These are phyloP conservation scores for Ditylenchus weischeri DNA, from an alignment of 2,888 invertebrate genomes.

Conservation along the genomic window DNA sequence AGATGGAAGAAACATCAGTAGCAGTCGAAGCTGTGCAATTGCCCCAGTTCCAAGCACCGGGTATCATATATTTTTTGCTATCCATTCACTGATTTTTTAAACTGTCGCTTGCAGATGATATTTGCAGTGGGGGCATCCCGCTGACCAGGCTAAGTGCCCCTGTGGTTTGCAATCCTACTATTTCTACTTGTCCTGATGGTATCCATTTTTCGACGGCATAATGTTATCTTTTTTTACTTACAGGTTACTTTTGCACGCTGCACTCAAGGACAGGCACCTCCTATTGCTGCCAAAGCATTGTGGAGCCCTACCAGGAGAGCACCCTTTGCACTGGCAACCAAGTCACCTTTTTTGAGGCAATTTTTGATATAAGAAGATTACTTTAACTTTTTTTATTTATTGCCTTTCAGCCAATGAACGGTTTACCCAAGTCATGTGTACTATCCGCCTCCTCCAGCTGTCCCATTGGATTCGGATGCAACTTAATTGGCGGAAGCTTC, in stretches of 20 bases:
- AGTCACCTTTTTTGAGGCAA: slow-evolving; percentile 53
- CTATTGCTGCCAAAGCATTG: slow-evolving; percentile 52
- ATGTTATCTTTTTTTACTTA: slow-evolving; percentile 12
- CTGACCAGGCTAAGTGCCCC: slow-evolving; percentile 55
- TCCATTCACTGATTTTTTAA: neutral
- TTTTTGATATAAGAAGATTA: neutral
- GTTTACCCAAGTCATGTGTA: slow-evolving; percentile 51
- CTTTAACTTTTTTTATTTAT: neutral
- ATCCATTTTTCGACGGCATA: neutral
- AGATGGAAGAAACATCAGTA: neutral
- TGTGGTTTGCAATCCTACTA: slow-evolving; percentile 55
- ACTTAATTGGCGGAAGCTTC: slow-evolving; percentile 49
- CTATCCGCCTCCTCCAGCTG: slow-evolving; percentile 44
- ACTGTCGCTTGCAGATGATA: slow-evolving; percentile 43
- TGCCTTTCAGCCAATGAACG: slow-evolving; percentile 41
- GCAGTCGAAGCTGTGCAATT: slow-evolving; percentile 43
- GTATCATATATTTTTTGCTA: slow-evolving; percentile 21
- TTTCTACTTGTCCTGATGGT: slow-evolving; percentile 57
- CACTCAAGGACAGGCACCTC: slow-evolving; percentile 56
- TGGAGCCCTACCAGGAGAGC: slow-evolving; percentile 27
- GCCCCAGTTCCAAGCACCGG: slow-evolving; percentile 57
- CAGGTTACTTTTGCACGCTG: slow-evolving; percentile 54
- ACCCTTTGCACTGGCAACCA: slow-evolving; percentile 48
- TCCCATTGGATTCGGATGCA: slow-evolving; percentile 56
- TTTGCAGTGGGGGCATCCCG: slow-evolving; percentile 55